Conservation (phyloP, 2,797 vertebrate genomes). For the Crenichthys baileyi region DNA sequence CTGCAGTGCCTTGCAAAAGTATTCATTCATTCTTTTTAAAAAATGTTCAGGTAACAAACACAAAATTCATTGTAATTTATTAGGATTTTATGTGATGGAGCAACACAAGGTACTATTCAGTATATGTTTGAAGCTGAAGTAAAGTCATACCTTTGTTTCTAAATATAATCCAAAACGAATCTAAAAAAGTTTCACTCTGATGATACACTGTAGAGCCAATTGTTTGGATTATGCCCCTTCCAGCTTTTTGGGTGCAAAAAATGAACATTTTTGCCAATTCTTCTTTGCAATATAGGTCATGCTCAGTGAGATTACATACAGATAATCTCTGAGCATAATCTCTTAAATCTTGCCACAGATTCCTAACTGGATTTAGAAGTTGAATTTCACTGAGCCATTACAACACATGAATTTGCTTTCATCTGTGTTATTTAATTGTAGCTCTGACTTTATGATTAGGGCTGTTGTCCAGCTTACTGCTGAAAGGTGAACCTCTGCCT, state of each 20-base stretch:
- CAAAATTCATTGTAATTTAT: neutral
- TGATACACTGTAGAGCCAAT: too few relatives aligned
- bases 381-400: too few relatives aligned
- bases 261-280: too few relatives aligned
- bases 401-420: too few relatives aligned
- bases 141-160: neutral
- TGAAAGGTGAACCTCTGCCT: too few relatives aligned
- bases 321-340: neutral
- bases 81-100: neutral
- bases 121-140: neutral
- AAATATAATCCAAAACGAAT: neutral
- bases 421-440: too few relatives aligned
- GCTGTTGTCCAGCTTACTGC: too few relatives aligned
- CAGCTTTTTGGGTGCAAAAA: too few relatives aligned
- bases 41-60: neutral
- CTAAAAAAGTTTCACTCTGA: neutral
- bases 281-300: neutral
- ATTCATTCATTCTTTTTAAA: fast-evolving
- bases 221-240: too few relatives aligned
- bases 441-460: too few relatives aligned
- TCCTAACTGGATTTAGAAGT: too few relatives aligned
- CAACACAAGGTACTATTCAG: neutral
- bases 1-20: neutral
- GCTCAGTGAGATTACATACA: neutral
- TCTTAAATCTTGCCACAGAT: neutral